Percentiles rank a stretch among this genome's conserved stretches.
These are phyloP conservation scores for Psettodes erumei DNA, from an alignment of 2,113 vertebrate genomes.

Conservation along the genomic window DNA sequence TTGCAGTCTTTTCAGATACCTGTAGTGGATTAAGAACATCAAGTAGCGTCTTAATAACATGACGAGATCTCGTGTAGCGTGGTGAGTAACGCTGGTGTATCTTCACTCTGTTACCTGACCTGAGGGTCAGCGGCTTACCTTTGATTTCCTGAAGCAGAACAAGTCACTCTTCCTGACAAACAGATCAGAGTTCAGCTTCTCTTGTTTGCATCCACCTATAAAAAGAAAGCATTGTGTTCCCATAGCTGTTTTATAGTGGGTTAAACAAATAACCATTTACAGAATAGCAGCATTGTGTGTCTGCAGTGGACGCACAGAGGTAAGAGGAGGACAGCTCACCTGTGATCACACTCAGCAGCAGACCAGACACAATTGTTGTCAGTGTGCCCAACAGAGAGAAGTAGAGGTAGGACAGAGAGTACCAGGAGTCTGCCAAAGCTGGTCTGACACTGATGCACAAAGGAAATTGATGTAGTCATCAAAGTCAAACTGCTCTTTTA, in stretches of 20 bases:
- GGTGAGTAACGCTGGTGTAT: not conserved
- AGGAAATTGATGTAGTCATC: not conserved
- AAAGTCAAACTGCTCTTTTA: not conserved
- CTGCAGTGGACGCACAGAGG: not conserved
- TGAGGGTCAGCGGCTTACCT: slow-evolving; percentile 65
- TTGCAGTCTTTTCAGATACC: slow-evolving; percentile 60
- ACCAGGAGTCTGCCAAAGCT: slow-evolving; percentile 81
- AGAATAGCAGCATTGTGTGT: not conserved
- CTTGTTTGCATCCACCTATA: slow-evolving; percentile 83
- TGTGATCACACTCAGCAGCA: slow-evolving; percentile 79
- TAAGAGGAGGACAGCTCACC: slow-evolving; percentile 64
- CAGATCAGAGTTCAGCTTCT: slow-evolving; percentile 66
- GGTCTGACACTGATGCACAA: slow-evolving; percentile 73
- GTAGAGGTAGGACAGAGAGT: slow-evolving; percentile 86
- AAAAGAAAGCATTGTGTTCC: not conserved
- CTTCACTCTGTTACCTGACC: not conserved
- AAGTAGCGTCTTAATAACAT: not conserved
- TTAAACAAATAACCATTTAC: not conserved
- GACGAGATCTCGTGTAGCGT: not conserved
- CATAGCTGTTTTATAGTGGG: not conserved
- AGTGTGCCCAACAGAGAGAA: slow-evolving; percentile 76
- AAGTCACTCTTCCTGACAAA: slow-evolving; percentile 79
- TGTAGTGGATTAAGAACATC: slow-evolving; percentile 41
- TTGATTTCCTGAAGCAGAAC: slow-evolving; percentile 69
- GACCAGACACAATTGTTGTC: slow-evolving; percentile 72